Evolutionary conservation across 2,888 invertebrate species (phyloP).

Genomic region (Cacoxenus indagator): DNA sequence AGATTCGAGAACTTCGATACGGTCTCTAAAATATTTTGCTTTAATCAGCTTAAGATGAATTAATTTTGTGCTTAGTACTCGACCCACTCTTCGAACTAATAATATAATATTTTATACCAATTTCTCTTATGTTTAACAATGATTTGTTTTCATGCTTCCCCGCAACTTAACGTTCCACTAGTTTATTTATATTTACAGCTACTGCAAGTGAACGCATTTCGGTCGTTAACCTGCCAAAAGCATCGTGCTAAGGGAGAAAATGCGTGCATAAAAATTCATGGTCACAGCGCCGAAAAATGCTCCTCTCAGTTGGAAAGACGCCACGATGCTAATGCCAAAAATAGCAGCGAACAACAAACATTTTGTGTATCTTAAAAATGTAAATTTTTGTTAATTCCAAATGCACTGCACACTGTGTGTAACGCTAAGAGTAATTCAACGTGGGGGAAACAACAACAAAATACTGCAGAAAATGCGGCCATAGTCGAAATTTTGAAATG

Average conservation of each 20-base stretch:
- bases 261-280: slow-evolving; percentile 33
- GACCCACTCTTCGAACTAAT: too few species aligned
- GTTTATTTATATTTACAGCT: not conserved
- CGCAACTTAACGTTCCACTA: not conserved
- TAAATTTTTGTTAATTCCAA: not conserved
- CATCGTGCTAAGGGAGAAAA: not conserved
- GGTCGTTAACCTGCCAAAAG: slow-evolving; percentile 22
- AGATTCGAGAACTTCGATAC: too few species aligned
- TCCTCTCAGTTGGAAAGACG: not conserved
- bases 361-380: not conserved
- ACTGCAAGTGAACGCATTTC: not conserved
- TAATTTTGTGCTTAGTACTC: too few species aligned
- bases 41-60: too few species aligned
- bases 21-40: too few species aligned
- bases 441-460: slow-evolving; percentile 10
- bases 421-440: not conserved
- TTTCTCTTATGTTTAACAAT: too few species aligned
- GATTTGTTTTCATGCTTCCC: slow-evolving; percentile 4
- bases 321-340: not conserved
- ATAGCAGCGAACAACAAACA: not conserved
- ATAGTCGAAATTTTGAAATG: not conserved
- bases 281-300: slow-evolving; percentile 26
- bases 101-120: too few species aligned
- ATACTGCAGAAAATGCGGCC: not conserved
- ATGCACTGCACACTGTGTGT: not conserved